Base-by-base conservation (phyloP, 2,797 vertebrate species). In the Dermochelys coriacea region DNA sequence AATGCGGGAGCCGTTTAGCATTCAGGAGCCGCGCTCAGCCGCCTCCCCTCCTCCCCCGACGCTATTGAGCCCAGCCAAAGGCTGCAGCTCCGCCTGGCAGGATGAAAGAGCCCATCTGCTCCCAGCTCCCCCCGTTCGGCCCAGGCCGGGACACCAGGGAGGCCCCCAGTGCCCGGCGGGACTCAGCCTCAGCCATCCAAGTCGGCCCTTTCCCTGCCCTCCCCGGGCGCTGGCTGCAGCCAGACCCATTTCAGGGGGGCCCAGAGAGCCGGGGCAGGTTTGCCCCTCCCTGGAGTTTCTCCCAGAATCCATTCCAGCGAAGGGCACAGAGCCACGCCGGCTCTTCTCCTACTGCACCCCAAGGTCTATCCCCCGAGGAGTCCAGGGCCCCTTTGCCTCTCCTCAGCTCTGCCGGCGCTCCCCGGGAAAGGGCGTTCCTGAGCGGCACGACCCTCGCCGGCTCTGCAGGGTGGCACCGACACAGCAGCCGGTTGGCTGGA, bases 1-100 rank as follows among this genome's bases (percentile, higher is more conserved):
- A 86, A 89, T 79, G 86, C 68, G 18, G 45, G n/a, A 29, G 80
- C 49, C 52, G 80, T 29, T 92, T 92, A 92, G 86, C 91, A 92
- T 92, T 55, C 91, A 92, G 16, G 64, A 85, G 82, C 91, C 11
- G 86, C 61, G 54, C 82, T 75, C 75, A 21, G 31, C 91, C 3
- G 50, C 77, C 52, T 74, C 45, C 91, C 86, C 64, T 49, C 82
- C 82, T 85, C 82, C 86, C 75, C 61, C 64, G 19, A n/a, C 3
- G 61, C 91, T 81, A 92, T 92, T 92, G 86, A 88, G 91, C 82
- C 64, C 64, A 19, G 79, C 47, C 68, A 18, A 88, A 85, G 71
- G 71, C 80, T 29, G 77, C 31, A 25, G 61, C 37, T 11, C 37
- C 6, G 74, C 19, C n/a, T 77, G 75, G 80, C 68, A 31, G 78